Base-by-base conservation (phyloP, 2,797 vertebrate genomes). In the Dermochelys coriacea region DNA sequence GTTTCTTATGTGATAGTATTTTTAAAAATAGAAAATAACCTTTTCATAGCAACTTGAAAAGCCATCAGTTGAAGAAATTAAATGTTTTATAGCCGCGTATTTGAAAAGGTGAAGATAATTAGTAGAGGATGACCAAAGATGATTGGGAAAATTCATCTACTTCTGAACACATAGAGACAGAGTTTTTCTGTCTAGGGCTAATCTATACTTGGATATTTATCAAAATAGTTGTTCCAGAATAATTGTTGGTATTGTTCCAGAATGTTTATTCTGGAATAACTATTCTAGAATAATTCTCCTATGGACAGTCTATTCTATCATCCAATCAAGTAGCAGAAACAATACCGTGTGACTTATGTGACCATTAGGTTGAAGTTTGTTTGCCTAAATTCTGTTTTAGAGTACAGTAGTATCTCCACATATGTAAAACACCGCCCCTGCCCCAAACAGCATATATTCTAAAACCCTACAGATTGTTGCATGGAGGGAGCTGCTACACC, bases 1-100 rank as follows among this genome's bases (percentile, higher is more conserved):
- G 82, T 85, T 93, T 96, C 93, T 95, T 90, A 64, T 95, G 88
- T 95, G 93, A 93, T 93, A 94, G 89, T 78, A 86, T 79, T 51
- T 86, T 93, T 85, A 95, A 95, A 91, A 79, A 59, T 49, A 86
- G 84, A 54, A 64, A 91, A 57, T 89, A 96, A 90, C 77, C 57
- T 90, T 89, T 91, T 93, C 31, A 5, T 34, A 80, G 80, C 85
- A 3, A 75, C 4, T 91, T 91, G 80, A 78, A 6, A 85, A 78
- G 85, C 37, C 68, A 15, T 5, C 87, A 85, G 1, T 5, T 52
- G 59, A 84, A 89, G 10, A 96, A 91, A 80, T 61, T 47, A 55
- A 82, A 80, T 88, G 0, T n/a, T 37, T 68, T 37, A 37, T 11
- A 10, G 45, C 19, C 51, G 1, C 19, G 12, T 85, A 4, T 27